Evolutionary conservation across 1,140 invertebrate species (phyloP).

Genomic region (Drosophila hydei): DNA sequence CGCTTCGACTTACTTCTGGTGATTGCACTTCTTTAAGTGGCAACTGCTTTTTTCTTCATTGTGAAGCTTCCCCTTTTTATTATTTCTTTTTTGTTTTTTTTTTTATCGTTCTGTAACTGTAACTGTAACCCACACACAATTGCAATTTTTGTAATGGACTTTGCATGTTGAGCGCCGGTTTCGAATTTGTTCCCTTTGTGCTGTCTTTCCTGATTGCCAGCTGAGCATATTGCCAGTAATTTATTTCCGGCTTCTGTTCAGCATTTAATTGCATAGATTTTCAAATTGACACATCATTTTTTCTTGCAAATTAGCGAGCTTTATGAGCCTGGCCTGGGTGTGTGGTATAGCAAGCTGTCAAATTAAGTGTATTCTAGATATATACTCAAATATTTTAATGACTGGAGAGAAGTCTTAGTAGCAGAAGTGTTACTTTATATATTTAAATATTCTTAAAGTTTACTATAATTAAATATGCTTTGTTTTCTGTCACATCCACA

Average conservation of each 20-base stretch:
- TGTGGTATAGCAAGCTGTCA: too few relatives aligned
- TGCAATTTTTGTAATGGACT: conserved; percentile 74
- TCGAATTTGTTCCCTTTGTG: conserved; percentile 20
- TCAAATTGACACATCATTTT: conserved; percentile 58
- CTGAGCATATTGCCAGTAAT: conserved; percentile 58
- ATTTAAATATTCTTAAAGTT: too few relatives aligned
- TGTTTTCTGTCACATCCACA: too few relatives aligned
- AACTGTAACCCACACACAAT: conserved; percentile 47
- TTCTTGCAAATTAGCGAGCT: too few relatives aligned
- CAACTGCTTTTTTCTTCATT: conserved; percentile 45
- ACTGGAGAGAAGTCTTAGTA: too few relatives aligned
- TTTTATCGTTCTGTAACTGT: too few relatives aligned
- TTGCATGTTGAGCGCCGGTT: conserved; percentile 68
- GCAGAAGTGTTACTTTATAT: too few relatives aligned
- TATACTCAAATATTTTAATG: too few relatives aligned
- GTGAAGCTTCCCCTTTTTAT: conserved; percentile 7
- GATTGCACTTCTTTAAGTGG: conserved; percentile 78
- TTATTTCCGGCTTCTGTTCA: conserved; percentile 64
- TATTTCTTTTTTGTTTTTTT: conserved; percentile 32
- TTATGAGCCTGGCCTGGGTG: too few relatives aligned
- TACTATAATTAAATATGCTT: too few relatives aligned
- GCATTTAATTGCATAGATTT: conserved; percentile 50
- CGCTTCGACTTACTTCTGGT: conserved; percentile 71
- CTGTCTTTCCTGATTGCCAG: conserved; percentile 25
- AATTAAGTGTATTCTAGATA: too few relatives aligned